phyloP scores from a whole-genome alignment of 1,140 invertebrate genomes.

The Chelonus insularis region DNA sequence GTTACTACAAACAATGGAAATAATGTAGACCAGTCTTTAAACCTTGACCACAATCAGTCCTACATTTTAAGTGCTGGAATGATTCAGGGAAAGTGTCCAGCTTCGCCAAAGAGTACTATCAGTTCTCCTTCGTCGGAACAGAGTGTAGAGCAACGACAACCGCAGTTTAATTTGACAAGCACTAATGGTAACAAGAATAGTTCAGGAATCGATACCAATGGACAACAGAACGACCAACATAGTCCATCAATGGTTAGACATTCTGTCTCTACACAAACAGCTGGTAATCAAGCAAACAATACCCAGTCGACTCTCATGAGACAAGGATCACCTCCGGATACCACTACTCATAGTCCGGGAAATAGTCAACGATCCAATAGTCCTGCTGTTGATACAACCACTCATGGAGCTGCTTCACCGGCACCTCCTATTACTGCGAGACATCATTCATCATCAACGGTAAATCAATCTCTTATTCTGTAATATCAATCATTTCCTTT shows the following conservation, averaged over 20 bases:
- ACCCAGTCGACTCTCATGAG: slow-evolving; percentile 63
- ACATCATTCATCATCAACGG: slow-evolving; percentile 61
- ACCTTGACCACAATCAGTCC: slow-evolving; percentile 59
- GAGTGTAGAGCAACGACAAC: slow-evolving; percentile 34
- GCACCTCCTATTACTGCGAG: slow-evolving; percentile 59
- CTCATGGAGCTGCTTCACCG: slow-evolving; percentile 59
- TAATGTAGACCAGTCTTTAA: slow-evolving; percentile 57
- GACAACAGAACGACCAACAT: slow-evolving; percentile 37
- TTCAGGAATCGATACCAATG: slow-evolving; percentile 45
- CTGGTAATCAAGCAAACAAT: slow-evolving; percentile 65
- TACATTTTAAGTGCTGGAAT: slow-evolving; percentile 53
- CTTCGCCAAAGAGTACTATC: slow-evolving; percentile 48
- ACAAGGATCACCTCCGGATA: slow-evolving; percentile 72
- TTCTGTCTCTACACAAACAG: slow-evolving; percentile 76
- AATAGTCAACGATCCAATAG: slow-evolving; percentile 59
- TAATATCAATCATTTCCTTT: too few relatives aligned
- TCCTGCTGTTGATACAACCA: slow-evolving; percentile 60
- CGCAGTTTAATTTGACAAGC: slow-evolving; percentile 58
- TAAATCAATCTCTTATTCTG: too few relatives aligned
- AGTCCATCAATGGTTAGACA: slow-evolving; percentile 61
- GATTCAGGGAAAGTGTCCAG: slow-evolving; percentile 49
- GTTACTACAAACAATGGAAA: slow-evolving; percentile 28
- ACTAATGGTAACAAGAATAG: slow-evolving; percentile 48
- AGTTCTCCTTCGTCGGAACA: slow-evolving; percentile 50
- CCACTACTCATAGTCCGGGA: slow-evolving; percentile 77